Base-by-base conservation (phyloP, 2,113 vertebrate species). In the Dasyornis broadbenti region DNA sequence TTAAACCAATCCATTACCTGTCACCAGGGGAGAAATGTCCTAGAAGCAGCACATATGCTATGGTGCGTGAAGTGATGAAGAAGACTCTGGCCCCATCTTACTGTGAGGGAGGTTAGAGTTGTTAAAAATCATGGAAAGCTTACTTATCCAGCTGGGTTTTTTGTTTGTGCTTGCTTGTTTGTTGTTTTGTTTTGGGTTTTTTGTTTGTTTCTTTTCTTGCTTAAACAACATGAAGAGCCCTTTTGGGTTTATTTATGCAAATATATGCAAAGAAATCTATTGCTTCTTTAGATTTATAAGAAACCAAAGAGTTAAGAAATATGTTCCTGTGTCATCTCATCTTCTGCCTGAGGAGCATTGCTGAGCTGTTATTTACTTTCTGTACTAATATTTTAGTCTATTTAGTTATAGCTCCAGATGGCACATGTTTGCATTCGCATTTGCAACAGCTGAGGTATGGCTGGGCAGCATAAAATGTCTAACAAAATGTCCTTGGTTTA, bases 21-120 rank as follows among this genome's bases (percentile, higher is more conserved):
- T 47, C 53, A n/a, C 8, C 28, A 21, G 30, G 35, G 37, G 28
- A 87, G n/a, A 60, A 53, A 49, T 6, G 4, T 16, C 27, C 21
- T 47, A 20, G 50, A 3, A 77, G 39, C 28, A 66, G 45, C 37
- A 33, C 3, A 3, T 35, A 33, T 84, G 23, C 52, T 19, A 14
- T 3, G 20, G 47, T 1, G 2, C 7, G 11, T 0, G 2, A 30
- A 65, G 45, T 4, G 30, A 19, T 64, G n/a, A 69, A 44, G 50
- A 33, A 15, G 13, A n/a, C 9, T 89, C 77, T 61, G 42, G 40
- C 9, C 2, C 30, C 47, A 3, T 17, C 13, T 39, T 44, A 19
- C 27, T 1, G 5, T 1, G 2, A 64, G 37, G 42, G 39, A 73
- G 28, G 11, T 52, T 68, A 56, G 63, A 68, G 44, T 44, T 49